Evolutionary conservation across 2,888 invertebrate species (phyloP), one percentile per base, ranked within the genome.

Genomic region (Sarcophaga caerulescens): DNA sequence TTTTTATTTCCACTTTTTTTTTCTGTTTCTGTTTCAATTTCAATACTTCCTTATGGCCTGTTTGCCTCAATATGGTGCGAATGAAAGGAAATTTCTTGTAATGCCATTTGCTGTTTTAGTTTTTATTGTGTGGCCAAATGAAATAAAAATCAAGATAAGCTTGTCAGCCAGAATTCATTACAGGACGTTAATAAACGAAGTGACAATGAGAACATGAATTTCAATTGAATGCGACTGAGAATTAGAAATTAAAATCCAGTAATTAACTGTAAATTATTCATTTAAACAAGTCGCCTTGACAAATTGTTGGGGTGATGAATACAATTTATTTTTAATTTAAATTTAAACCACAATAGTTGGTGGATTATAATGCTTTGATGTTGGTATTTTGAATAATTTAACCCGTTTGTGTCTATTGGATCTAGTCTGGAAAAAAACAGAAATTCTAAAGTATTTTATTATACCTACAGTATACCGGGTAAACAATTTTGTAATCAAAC

Each of bases 61-160:
- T 14, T 52, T 52, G 52, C 52, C 14, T 52, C 52, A 52, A 52
- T 52, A 52, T 52, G 52, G 14, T 17, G 52, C 19, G 12, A 70
- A 5, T 10, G 60, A 44, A 73, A 81, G 59, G 57, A 44, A 52
- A 4, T 65, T 68, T 59, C 25, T 23, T 73, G 66, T 52, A 74
- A 78, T 57, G 57, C 19, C 71, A 83, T 66, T 83, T 83, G 60
- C 35, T 59, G 57, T 17, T 62, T 77, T n/a, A 44, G 52, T 60
- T 83, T 76, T 77, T 77, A 60, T 66, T 73, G 35, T 66, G 44
- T 35, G 45, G 79, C 52, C 62, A 85, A 82, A 77, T 76, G 59
- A 69, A 81, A 85, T 82, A 82, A 71, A 8, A 80, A 83, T 82
- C 76, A 83, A 80, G 75, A 85, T 83, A 83, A 80, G 76, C 59